A percentile compares a stretch with the other conserved stretches of the same genome.
Conservation (phyloP, 2,113 vertebrate genomes). For the Mirza zaza region DNA sequence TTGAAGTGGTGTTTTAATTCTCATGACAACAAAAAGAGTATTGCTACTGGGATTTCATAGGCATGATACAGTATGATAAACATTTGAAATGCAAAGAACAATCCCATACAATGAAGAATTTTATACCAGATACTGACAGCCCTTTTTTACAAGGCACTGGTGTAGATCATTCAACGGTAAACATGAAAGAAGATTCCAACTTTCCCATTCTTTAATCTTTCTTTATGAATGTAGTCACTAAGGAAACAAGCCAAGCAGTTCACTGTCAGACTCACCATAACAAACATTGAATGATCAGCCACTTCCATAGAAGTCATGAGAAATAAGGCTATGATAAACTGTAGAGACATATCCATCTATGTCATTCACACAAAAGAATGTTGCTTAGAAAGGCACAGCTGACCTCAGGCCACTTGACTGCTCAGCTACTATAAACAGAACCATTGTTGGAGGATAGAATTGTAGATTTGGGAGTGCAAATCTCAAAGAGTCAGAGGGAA, state of each 20-base stretch:
- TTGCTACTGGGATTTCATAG: neutral
- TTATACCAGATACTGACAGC: neutral
- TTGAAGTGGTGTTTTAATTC: constrained; percentile 6
- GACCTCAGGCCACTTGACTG: neutral
- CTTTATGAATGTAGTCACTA: neutral
- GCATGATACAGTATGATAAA: neutral
- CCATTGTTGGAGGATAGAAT: constrained; percentile 27
- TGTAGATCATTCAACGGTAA: neutral
- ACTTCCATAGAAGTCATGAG: neutral
- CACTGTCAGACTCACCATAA: neutral
- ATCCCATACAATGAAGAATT: neutral
- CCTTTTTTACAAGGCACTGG: neutral
- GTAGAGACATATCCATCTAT: neutral
- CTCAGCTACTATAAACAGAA: constrained; percentile 17
- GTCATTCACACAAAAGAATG: neutral
- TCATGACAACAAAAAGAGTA: neutral
- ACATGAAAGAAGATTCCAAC: neutral
- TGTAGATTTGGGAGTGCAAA: neutral
- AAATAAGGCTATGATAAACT: neutral
- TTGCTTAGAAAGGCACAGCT: neutral
- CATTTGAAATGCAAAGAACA: constrained; percentile 39
- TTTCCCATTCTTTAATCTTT: neutral
- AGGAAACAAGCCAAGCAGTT: neutral
- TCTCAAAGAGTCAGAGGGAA: neutral
- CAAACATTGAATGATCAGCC: neutral